Percentiles rank a stretch among this genome's conserved stretches.
Evolutionary conservation across 2,888 invertebrate species (phyloP).

Genomic region (Gandaritis pyraliata): DNA sequence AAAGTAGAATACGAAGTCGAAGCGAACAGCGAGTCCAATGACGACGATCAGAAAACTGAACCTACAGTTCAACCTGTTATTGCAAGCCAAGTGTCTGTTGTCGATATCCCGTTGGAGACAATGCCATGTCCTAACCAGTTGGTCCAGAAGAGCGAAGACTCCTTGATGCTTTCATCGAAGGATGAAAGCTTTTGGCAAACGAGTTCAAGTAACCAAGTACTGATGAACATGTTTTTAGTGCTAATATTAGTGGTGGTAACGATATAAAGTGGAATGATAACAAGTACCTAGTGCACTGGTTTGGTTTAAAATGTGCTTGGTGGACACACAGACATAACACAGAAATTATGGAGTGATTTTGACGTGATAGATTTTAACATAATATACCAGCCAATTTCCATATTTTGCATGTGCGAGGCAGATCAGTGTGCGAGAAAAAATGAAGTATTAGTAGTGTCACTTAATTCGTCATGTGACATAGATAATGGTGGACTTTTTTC

Average conservation of each 20-base stretch:
- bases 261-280: constrained; percentile 39
- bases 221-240: constrained; percentile 54
- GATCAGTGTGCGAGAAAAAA: no score
- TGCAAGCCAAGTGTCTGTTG: constrained; percentile 59
- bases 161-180: constrained; percentile 76
- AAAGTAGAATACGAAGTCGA: constrained; percentile 58
- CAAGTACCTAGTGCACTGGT: constrained; percentile 20
- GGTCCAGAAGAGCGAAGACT: constrained; percentile 69
- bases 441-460: no score
- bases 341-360: no score
- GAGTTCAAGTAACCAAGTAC: constrained; percentile 54
- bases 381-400: no score
- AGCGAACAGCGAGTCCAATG: constrained; percentile 55
- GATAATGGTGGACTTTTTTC: no score
- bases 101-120: constrained; percentile 63
- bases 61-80: constrained; percentile 58
- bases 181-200: constrained; percentile 71
- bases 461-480: no score
- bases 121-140: constrained; percentile 66
- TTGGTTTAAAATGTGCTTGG: no score
- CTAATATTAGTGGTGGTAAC: constrained; percentile 52
- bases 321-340: no score
- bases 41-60: constrained; percentile 63
- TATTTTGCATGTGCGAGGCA: no score
- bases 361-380: no score